phyloP scores from a whole-genome alignment of 2,797 vertebrate species.

The Enteromius afrohamiltoni region DNA sequence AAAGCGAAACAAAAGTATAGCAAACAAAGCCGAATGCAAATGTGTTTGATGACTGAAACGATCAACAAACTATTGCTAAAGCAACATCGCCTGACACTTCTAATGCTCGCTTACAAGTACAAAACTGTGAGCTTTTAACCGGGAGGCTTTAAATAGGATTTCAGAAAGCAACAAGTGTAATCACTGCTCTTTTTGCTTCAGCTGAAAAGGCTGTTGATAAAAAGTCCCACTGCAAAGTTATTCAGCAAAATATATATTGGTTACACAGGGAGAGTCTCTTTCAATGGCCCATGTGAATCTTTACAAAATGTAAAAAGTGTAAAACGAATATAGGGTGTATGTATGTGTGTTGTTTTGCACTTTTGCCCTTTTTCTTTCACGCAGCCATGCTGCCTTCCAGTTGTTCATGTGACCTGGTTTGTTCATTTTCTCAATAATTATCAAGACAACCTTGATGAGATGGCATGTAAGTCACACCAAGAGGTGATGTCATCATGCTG shows the following conservation, averaged over 20 bases:
- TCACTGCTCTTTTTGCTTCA: conserved; percentile 1
- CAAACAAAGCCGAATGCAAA: conserved; percentile 8
- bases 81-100: conserved; percentile 1
- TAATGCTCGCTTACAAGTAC: background rate
- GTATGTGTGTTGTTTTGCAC: background rate
- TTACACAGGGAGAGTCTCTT: conserved; percentile 3
- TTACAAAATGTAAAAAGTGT: background rate
- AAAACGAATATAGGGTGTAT: too few species aligned
- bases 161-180: background rate
- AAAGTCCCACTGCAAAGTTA: conserved; percentile 12
- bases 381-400: background rate
- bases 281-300: background rate
- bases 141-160: conserved; percentile 25
- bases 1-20: background rate
- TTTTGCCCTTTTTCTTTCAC: background rate
- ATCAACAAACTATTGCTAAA: background rate
- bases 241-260: conserved; percentile 4
- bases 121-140: conserved; percentile 22
- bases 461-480: conserved; percentile 7
- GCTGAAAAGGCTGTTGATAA: conserved; percentile 17
- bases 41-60: conserved; percentile 1
- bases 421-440: conserved; percentile 41
- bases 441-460: conserved; percentile 40
- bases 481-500: conserved; percentile 37
- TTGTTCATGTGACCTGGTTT: conserved; percentile 11